A percentile compares a stretch with the other conserved stretches of the same genome.
Conservation (phyloP, 2,888 invertebrate genomes). For the Rhorus exstirpatorius region DNA sequence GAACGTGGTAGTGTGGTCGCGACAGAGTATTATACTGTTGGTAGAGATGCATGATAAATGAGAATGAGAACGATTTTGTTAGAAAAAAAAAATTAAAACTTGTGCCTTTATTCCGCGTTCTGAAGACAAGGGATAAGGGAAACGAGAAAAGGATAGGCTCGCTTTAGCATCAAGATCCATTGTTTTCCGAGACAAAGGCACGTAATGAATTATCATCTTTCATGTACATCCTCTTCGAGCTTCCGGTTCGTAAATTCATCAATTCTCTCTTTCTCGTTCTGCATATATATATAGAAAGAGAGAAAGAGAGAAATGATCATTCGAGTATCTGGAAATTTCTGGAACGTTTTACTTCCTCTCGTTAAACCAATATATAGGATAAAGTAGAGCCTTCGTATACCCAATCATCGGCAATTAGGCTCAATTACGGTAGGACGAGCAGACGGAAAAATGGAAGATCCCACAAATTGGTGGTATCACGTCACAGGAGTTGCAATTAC, state of each 20-base stretch:
- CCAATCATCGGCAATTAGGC: neutral
- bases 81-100: too few relatives aligned
- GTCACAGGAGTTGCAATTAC: neutral
- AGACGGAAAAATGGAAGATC: neutral
- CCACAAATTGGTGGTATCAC: slow-evolving; percentile 1
- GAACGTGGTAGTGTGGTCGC: too few relatives aligned
- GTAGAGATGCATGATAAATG: too few relatives aligned
- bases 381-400: slow-evolving; percentile 14
- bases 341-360: slow-evolving; percentile 10
- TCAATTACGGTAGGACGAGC: slow-evolving; percentile 14
- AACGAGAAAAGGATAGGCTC: slow-evolving; percentile 25
- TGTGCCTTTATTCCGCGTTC: too few relatives aligned
- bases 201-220: slow-evolving; percentile 77
- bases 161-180: slow-evolving; percentile 67
- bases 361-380: neutral
- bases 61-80: too few relatives aligned
- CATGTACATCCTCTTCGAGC: neutral
- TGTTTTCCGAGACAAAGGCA: slow-evolving; percentile 78
- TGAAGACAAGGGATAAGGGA: neutral
- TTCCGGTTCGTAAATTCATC: slow-evolving; percentile 1
- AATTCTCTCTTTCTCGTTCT: neutral
- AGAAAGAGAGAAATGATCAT: too few relatives aligned
- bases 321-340: slow-evolving; percentile 11
- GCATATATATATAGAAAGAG: neutral
- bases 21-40: too few relatives aligned